Evolutionary conservation across 2,888 invertebrate species (phyloP), one percentile per base, ranked within the genome.

Genomic region (Margaritifera margaritifera): DNA sequence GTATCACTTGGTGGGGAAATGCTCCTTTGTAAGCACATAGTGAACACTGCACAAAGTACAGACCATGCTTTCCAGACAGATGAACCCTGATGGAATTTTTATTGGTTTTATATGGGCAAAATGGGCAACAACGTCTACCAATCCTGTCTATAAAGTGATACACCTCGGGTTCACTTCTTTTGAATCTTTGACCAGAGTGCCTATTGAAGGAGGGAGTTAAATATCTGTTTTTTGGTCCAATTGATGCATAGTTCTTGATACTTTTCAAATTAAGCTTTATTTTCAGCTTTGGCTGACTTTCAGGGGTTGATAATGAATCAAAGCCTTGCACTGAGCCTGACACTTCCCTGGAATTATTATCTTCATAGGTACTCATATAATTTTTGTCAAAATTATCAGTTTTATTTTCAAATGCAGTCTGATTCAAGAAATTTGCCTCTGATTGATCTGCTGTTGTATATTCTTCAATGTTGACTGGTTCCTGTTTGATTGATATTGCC

Each of bases 81-180:
- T 77, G 77, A 18, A 77, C 77, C 18, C 77, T 70, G 31, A 77
- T 77, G 18, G 77, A 74, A 51, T 77, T 77, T 54, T 77, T 77
- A 0, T 72, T 63, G 0, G 77, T 77, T 66, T 74, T 77, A 54
- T 77, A 77, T 15, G 70, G 66, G 61, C 77, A 77, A 51, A 77
- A 77, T 31, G 77, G 77, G 62, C 77, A 77, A 58, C 77, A 77
- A 1, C 77, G 72, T 20, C 74, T 69, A 20, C 74, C 74, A 19
- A 68, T 56, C 60, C 60, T 63, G 62, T 77, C 77, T 15, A 72
- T 77, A 18, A 62, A 64, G 31, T 77, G 77, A 54, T 77, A 77
- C 3, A 77, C 77, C 53, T 77, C 77, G 20, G 72, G 64, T 58
- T 72, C 42, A 42, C 42, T 42, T 42, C 42, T 15, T 42, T 42